Evolutionary conservation across 2,113 vertebrate species (phyloP), one percentile per base, ranked within the genome.

Genomic region (Phocoena sinus): DNA sequence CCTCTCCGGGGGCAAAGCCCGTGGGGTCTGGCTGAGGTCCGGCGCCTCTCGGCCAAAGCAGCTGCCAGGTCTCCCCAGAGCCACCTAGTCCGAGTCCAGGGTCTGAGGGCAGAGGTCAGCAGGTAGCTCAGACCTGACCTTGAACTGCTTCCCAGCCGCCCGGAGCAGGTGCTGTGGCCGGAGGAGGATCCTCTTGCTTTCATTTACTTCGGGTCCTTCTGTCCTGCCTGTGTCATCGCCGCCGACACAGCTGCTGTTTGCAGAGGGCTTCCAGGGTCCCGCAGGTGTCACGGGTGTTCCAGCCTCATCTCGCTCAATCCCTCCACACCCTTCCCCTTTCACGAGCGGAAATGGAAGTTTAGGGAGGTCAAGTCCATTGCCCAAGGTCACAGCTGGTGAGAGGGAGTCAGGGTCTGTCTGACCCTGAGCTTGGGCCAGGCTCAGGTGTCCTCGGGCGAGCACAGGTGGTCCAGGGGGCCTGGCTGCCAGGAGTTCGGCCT

Each of bases 221-320:
- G 20, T 26, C 13, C 53, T 65, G 44, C 44, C 21, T 1, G 17
- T 28, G 28, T 18, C 33, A 1, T 38, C 0, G 2, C 6, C 23
- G 0, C 6, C 28, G 0, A 1, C 36, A 56, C 5, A 14, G 79
- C 58, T 2, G 0, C 53, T 15, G 17, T 31, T 15, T 33, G 3
- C 5, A 8, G 10, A 28, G 36, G 33, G 38, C 10, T 6, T 33
- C 3, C 14, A 0, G 23, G 56, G 53, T 36, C 36, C 17, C 31
- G 3, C 6, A 31, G 1, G 31, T 50, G 25, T 53, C 7, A 8
- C 0, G 0, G 62, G 8, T 3, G 0, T 2, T 44, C 23, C 20
- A 21, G 71, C 26, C 63, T 62, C 60, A 0, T 28, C 0, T 13
- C 0, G 10, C 5, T 12, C 9, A 0, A 1, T 12, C n/a, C 18